Percentiles rank a stretch among this genome's conserved stretches.
Conservation (phyloP, 2,113 vertebrate genomes). For the Synodontis membranacea region DNA sequence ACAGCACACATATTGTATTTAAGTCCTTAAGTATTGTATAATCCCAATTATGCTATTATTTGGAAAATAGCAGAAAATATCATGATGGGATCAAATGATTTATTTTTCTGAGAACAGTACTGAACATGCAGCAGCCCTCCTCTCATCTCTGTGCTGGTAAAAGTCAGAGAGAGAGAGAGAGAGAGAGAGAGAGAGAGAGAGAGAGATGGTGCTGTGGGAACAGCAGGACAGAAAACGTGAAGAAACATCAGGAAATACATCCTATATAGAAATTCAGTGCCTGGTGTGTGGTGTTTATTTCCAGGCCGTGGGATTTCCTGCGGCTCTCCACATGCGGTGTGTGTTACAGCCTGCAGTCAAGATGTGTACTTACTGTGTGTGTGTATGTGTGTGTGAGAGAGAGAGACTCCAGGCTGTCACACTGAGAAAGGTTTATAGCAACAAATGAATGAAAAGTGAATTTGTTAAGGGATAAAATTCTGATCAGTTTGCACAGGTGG, state of each 20-base stretch:
- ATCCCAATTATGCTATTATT: neutral
- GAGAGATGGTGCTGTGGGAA: neutral
- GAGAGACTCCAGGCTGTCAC: neutral
- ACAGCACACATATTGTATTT: neutral
- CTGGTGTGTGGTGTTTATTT: constrained; percentile 17
- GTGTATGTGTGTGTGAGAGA: neutral
- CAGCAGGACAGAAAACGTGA: constrained; percentile 1
- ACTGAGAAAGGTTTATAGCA: neutral
- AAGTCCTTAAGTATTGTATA: neutral
- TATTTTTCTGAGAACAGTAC: neutral
- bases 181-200: neutral
- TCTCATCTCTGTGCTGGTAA: neutral
- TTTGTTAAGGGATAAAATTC: neutral
- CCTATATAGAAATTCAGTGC: neutral
- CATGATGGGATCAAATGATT: neutral
- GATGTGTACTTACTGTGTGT: constrained; percentile 1
- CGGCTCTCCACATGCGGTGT: constrained; percentile 1
- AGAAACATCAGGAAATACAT: constrained; percentile 10
- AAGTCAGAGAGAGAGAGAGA: neutral
- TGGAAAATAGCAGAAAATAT: neutral
- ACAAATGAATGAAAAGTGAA: constrained; percentile 12
- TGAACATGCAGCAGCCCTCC: neutral
- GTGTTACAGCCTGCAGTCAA: constrained; percentile 16
- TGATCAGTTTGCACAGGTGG: neutral
- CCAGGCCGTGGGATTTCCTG: neutral